Evolutionary conservation across 1,140 invertebrate genomes (phyloP).

Genomic region (Bombus consobrinus): DNA sequence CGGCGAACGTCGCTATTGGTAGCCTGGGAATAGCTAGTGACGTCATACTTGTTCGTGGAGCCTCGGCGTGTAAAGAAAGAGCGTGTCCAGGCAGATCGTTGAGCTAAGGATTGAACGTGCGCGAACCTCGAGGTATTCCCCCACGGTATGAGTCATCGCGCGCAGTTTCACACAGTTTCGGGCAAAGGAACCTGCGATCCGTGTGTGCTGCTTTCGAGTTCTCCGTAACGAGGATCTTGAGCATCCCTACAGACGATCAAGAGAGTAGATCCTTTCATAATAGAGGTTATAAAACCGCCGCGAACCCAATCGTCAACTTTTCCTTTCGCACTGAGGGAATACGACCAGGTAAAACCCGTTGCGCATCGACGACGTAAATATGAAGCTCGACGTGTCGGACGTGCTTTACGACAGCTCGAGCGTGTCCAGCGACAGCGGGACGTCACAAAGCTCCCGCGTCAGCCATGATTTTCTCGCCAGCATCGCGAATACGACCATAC

Average conservation of each 20-base stretch:
- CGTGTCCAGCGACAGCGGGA: constrained; percentile 79
- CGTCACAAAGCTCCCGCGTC: constrained; percentile 79
- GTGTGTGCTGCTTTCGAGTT: constrained; percentile 50
- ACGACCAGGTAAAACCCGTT: background rate
- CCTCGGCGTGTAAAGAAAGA: constrained; percentile 29
- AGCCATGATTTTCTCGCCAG: constrained; percentile 81
- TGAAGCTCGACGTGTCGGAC: constrained; percentile 79
- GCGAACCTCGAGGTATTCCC: constrained; percentile 77
- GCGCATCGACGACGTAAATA: constrained; percentile 49
- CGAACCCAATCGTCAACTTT: background rate
- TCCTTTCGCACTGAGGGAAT: background rate
- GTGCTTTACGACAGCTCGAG: constrained; percentile 79
- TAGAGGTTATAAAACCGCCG: constrained; percentile 50
- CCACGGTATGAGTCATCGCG: constrained; percentile 79
- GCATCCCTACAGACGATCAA: background rate
- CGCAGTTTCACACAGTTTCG: constrained; percentile 73
- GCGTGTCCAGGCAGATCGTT: constrained; percentile 40
- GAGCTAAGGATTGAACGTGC: constrained; percentile 59
- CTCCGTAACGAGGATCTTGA: constrained; percentile 26
- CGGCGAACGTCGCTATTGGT: constrained; percentile 44
- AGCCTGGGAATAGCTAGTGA: constrained; percentile 64
- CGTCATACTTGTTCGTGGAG: constrained; percentile 58
- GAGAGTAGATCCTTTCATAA: background rate
- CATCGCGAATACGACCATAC: constrained; percentile 71
- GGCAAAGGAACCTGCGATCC: constrained; percentile 57